Evolutionary conservation across 2,797 vertebrate species (phyloP).

Genomic region (Poeciliopsis gracilis): DNA sequence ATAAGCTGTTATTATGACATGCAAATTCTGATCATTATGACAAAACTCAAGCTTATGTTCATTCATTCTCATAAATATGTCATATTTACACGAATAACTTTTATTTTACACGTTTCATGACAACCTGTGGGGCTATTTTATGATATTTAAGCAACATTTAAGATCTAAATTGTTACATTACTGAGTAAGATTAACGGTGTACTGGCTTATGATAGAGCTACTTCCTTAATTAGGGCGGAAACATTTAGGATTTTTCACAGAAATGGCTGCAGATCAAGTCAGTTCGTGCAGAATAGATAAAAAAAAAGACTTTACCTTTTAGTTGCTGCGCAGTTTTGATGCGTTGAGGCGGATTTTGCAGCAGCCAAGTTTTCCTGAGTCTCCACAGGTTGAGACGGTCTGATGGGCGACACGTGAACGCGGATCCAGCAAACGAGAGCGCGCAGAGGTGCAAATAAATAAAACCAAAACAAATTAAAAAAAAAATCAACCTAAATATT

Average conservation of each 20-base stretch:
- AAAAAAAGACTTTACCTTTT: slow-evolving; percentile 49
- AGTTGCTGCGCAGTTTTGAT: slow-evolving; percentile 6
- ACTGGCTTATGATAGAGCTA: neutral
- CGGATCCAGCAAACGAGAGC: slow-evolving; percentile 35
- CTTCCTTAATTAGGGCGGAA: slow-evolving; percentile 47
- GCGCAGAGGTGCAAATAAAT: slow-evolving; percentile 30
- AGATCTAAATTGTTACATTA: neutral
- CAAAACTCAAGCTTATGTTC: neutral
- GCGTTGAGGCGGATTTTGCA: neutral
- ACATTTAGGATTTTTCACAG: neutral
- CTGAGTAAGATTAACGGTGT: neutral
- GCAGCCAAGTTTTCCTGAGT: neutral
- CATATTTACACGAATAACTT: neutral
- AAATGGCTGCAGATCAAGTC: neutral
- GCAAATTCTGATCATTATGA: neutral
- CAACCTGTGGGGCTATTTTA: neutral
- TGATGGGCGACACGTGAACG: slow-evolving; percentile 43
- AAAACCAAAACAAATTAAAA: neutral
- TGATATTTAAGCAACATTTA: neutral
- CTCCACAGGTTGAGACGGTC: neutral
- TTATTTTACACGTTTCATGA: neutral
- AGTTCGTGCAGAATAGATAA: neutral
- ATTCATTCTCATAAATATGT: neutral
- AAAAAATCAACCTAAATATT: neutral
- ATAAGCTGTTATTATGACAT: neutral